Base-by-base conservation (phyloP, 2,113 vertebrate genomes). In the Osmerus mordax region DNA sequence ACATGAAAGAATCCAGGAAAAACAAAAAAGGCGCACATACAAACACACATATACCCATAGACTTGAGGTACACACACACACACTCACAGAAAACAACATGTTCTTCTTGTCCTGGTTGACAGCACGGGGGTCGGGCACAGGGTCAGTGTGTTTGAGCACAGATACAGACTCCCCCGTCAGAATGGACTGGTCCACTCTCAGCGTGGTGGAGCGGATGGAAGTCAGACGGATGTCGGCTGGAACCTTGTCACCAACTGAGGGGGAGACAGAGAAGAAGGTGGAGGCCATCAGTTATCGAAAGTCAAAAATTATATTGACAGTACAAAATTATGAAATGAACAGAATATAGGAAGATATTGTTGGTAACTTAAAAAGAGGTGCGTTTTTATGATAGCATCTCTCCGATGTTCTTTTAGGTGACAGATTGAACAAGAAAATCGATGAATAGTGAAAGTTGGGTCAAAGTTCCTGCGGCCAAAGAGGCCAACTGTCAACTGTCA, bases 171-270 rank as follows among this genome's bases (percentile, higher is more conserved):
- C 92, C 67, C 92, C 95, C 3, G 95, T 96, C 82, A 97, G 89
- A 83, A 96, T 96, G 84, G 95, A 96, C 91, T 96, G 95, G 88
- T 97, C 95, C 47, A 97, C 95, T 59, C 95, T 89, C 70, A 97
- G 90, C 0, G 95, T 96, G 74, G 95, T 97, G 53, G 95, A 97
- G n/a, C 94, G 90, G 85, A 96, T 96, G 85, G 92, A 90, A 11
- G 94, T 89, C 77, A 97, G 87, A 23, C 95, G 89, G 89, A 97
- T 97, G 78, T 97, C 95, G 11, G 95, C 94, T 0, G 95, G 95
- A 52, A 97, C 95, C 85, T 97, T 97, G 88, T 97, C 95, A 28
- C 95, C 95, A 76, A 97, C 95, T 96, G 74, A n/a, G 68, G 29
- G 60, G 67, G 56, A 56, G 55, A 77, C 0, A 3, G 18, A 23